Base-by-base conservation (phyloP, 1,140 invertebrate species). In the Bursaphelenchus mucronatus region DNA sequence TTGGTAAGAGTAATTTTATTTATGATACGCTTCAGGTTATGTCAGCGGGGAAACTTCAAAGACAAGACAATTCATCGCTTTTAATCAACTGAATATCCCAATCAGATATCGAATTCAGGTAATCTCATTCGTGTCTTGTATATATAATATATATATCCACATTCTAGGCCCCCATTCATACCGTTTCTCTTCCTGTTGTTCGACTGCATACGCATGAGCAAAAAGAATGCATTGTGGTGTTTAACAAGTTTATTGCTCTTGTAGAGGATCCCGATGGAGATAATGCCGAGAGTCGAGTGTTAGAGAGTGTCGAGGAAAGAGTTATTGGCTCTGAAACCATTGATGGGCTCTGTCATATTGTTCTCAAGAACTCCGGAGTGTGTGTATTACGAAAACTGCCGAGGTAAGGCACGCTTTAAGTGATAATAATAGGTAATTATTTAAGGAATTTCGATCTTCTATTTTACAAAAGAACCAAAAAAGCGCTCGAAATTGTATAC, bases 391-490 rank as follows among this genome's bases (percentile, higher is more conserved):
- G 66, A 11, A 67, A 68, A 58, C 30, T 67, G 47, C 66, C 66
- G 9, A 69, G 39, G 21, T n/a, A 50, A 30, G 15, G 5, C 49
- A 50, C 46, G 46, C 49, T 30, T 30, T 50, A 17, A 17, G 5
- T 30, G 49, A 30, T 17, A 17, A 50, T 50, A 17, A 50, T 50
- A 17, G 15, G 5, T 50, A 1, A 50, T 50, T 5, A 5, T 50
- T 50, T 50, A 17, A 50, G 49, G 49, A 8, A 17, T 9, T 67
- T 67, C 53, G 68, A 70, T 71, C 51, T 67, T 21, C 39, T 41
- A 43, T 67, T 70, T 51, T 67, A 68, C 68, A 71, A 71, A 40
- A 63, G 44, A 45, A 39, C 71, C 40, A 9, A 50, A 6, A n/a
- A 30, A 8, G 54, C n/a, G 5, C 43, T 67, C 2, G 5, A 63